A percentile compares a stretch with the other conserved stretches of the same genome.
Conservation (phyloP, 1,140 invertebrate genomes). For the Drosophila fuyamai region DNA sequence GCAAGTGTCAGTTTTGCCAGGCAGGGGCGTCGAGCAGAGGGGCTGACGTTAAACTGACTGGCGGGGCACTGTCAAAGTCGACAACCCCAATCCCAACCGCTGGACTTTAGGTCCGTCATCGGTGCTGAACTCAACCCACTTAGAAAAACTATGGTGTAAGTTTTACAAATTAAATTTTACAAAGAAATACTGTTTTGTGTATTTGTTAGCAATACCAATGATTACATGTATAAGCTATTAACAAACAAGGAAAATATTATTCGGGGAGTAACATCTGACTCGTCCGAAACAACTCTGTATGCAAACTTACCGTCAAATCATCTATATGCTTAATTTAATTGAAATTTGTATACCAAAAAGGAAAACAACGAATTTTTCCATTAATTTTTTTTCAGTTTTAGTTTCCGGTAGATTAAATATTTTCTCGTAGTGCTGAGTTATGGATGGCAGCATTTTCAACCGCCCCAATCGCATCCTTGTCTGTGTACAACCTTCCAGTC, state of each 20-base stretch:
- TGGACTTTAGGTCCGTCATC: constrained; percentile 23
- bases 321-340: too few relatives aligned
- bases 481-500: background rate
- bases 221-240: too few relatives aligned
- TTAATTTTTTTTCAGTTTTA: too few relatives aligned
- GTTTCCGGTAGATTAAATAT: background rate
- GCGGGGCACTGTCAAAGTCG: constrained; percentile 43
- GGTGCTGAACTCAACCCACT: constrained; percentile 18
- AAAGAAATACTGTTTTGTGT: too few relatives aligned
- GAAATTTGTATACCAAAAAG: too few relatives aligned
- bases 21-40: constrained; percentile 14
- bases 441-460: constrained; percentile 23
- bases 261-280: too few relatives aligned
- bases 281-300: too few relatives aligned
- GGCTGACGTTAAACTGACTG: constrained; percentile 76
- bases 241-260: too few relatives aligned
- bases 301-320: too few relatives aligned
- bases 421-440: constrained; percentile 34
- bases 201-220: too few relatives aligned
- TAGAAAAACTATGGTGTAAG: background rate
- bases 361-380: too few relatives aligned
- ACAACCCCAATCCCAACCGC: constrained; percentile 22
- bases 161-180: too few relatives aligned
- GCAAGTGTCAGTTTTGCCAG: constrained; percentile 76
- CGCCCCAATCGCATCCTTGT: constrained; percentile 1